Conservation (phyloP, 2,113 vertebrate genomes). For the Tragelaphus scriptus region DNA sequence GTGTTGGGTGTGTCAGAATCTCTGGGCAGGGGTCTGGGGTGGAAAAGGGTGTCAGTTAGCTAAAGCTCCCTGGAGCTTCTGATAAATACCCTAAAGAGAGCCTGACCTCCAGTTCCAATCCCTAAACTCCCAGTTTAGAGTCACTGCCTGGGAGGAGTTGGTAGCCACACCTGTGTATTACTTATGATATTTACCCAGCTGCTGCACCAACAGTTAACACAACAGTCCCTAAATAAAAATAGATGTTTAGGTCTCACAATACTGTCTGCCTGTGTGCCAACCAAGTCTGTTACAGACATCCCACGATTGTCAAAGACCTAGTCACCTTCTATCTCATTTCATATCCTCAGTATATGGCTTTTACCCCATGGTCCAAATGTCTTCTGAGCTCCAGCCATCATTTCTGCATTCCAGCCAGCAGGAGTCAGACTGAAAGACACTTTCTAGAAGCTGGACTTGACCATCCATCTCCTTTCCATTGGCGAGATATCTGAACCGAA, state of each 20-base stretch:
- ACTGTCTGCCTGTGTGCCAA: neutral
- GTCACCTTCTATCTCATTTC: fast-evolving
- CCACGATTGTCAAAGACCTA: neutral
- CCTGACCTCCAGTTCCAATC: neutral
- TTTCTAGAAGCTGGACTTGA: neutral
- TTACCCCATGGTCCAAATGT: neutral
- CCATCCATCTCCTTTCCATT: neutral
- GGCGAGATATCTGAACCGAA: neutral
- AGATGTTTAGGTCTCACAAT: neutral
- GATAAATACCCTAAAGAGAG: neutral
- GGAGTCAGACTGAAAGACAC: neutral
- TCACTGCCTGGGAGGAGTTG: neutral
- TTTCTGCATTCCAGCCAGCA: neutral
- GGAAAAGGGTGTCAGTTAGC: neutral
- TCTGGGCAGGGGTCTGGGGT: neutral
- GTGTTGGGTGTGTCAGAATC: neutral
- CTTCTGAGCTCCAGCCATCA: neutral
- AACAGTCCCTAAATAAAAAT: neutral
- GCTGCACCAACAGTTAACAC: neutral
- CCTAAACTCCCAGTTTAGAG: neutral
- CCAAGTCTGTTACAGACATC: neutral
- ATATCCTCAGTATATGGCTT: neutral
- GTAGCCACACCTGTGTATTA: neutral
- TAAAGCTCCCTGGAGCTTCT: neutral
- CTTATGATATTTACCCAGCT: neutral